Base-by-base conservation (phyloP, 2,888 invertebrate genomes). In the Emmelina monodactyla region DNA sequence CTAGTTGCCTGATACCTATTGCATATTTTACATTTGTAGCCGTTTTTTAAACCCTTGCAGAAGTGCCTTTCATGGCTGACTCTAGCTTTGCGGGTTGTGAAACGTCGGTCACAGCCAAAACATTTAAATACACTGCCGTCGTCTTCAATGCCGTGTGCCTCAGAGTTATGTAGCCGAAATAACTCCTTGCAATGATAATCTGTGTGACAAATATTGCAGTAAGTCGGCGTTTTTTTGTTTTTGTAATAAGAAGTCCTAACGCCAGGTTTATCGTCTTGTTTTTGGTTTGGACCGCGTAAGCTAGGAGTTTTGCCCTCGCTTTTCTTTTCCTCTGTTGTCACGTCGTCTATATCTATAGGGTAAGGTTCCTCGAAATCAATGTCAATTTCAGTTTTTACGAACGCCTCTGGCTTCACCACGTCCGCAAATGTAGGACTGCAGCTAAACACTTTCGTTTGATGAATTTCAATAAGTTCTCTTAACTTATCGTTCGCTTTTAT, bases 41-140 rank as follows among this genome's bases (percentile, higher is more conserved):
- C 76, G 44, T 68, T 58, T 47, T 62, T 65, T 1, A 76, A 43
- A 0, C 52, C 59, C 53, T 67, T 69, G 45, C 76, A 76, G 36
- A 58, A 65, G 6, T 60, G 55, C 0, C 47, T 39, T 42, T 76
- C 76, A 33, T 78, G 76, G 1, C 58, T 50, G 0, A 59, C 39
- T 1, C 73, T 47, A 0, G 54, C 47, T 41, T 64, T 68, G 9
- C 54, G 44, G 19, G 46, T 62, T 47, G 56, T 63, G 39, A 69
- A 72, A 1, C 49, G 45, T 44, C 67, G 72, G 2, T 65, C 65
- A 36, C 78, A 79, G 0, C 78, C 78, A 37, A 69, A 78, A 46
- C 78, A 79, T 43, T 64, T 68, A 25, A 55, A 71, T 1, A 50
- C 6, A 0, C 53, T 55, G 0, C 57, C 61, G 33, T 58, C 44